These are phyloP conservation scores for Canis aureus DNA, from an alignment of 2,113 vertebrate species.

Conservation along the genomic window DNA sequence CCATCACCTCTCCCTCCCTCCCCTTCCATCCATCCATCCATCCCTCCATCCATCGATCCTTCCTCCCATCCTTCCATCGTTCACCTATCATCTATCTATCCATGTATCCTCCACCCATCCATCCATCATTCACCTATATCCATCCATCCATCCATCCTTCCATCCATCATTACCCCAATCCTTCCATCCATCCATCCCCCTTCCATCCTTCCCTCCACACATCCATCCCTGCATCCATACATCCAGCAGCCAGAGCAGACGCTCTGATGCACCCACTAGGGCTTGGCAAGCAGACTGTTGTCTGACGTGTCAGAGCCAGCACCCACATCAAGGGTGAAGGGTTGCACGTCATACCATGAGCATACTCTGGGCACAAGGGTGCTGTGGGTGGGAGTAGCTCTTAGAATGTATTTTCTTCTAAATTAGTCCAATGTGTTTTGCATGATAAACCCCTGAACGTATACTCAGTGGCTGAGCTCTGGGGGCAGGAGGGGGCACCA, in stretches of 20 bases:
- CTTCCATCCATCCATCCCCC: background rate
- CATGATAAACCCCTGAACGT: too few relatives aligned
- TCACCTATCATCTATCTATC: background rate
- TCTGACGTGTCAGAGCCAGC: background rate
- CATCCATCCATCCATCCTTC: too few relatives aligned
- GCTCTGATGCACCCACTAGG: background rate
- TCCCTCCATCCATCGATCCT: background rate
- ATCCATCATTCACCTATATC: background rate
- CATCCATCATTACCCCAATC: fast-evolving
- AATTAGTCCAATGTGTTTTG: too few relatives aligned
- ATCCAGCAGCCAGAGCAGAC: background rate
- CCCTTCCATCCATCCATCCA: background rate
- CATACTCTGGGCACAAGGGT: background rate
- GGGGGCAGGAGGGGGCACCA: background rate
- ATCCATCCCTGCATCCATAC: too few relatives aligned
- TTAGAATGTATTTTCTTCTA: background rate
- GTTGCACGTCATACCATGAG: fast-evolving
- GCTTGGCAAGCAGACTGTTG: background rate
- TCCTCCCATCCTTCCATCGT: background rate
- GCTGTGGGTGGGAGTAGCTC: fast-evolving
- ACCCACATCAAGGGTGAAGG: background rate
- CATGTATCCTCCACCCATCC: background rate
- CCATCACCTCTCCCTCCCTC: too few relatives aligned
- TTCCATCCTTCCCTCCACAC: background rate
- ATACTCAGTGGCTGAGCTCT: background rate